Conservation (phyloP, 2,113 vertebrate genomes). For the Scomber colias region DNA sequence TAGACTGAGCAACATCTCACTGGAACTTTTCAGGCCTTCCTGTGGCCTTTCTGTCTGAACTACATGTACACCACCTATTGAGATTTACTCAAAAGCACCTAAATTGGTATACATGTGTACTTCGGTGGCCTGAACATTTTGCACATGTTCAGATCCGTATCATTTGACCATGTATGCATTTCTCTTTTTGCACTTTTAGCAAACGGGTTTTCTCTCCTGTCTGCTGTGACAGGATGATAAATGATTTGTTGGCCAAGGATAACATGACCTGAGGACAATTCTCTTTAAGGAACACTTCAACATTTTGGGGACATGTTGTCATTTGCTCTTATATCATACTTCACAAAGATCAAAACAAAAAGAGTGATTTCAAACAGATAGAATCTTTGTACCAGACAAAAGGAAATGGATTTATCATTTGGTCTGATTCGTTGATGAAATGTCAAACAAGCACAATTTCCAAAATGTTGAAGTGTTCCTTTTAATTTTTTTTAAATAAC, state of each 20-base stretch:
- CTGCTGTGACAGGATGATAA: neutral
- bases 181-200: neutral
- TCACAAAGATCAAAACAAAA: neutral
- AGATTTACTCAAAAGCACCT: constrained; percentile 4
- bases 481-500: too few species aligned
- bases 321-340: neutral
- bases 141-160: too few species aligned
- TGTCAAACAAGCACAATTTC: too few species aligned
- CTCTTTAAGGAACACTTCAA: neutral
- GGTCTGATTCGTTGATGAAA: too few species aligned
- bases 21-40: constrained; percentile 28
- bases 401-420: too few species aligned
- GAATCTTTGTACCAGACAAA: too few species aligned
- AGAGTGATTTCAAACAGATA: neutral
- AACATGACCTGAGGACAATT: neutral
- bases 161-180: neutral
- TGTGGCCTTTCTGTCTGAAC: constrained; percentile 14
- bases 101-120: constrained; percentile 25
- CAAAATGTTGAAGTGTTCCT: too few species aligned
- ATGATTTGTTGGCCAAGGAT: neutral
- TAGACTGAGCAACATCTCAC: constrained; percentile 85
- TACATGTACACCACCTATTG: neutral
- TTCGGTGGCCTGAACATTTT: constrained; percentile 24
- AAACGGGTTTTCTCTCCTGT: neutral
- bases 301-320: neutral